Evolutionary conservation across 2,888 invertebrate genomes (phyloP).

Genomic region (Philonicus albiceps): DNA sequence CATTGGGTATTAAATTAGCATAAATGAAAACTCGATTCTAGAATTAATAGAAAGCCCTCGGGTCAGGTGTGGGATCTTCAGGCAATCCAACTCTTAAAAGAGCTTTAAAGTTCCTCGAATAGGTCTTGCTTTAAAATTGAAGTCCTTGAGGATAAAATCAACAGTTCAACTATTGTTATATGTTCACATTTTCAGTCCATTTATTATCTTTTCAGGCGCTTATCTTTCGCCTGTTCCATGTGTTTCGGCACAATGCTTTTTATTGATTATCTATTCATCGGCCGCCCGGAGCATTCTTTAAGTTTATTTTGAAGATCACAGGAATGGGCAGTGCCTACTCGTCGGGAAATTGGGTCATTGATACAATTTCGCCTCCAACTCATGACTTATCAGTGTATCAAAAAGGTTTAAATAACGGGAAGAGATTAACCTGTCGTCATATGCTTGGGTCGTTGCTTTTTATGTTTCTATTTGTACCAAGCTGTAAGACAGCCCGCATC

Average conservation of each 20-base stretch:
- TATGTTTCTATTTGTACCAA: constrained; percentile 32
- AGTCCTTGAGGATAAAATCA: background rate
- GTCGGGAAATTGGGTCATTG: constrained; percentile 10
- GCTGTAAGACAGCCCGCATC: constrained; percentile 26
- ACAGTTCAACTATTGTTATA: background rate
- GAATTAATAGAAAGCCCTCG: background rate
- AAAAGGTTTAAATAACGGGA: constrained; percentile 3
- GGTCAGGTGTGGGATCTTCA: background rate
- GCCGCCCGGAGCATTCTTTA: constrained; percentile 1
- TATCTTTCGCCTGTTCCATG: background rate
- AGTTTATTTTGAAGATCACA: background rate
- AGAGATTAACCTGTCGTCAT: constrained; percentile 34
- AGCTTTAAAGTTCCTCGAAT: background rate
- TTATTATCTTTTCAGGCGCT: background rate
- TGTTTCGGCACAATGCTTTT: background rate
- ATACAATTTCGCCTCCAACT: constrained; percentile 27
- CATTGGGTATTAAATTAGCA: background rate
- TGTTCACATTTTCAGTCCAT: background rate
- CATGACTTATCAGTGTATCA: constrained; percentile 40
- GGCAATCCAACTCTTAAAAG: background rate
- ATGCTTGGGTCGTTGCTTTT: constrained; percentile 31
- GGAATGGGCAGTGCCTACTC: background rate
- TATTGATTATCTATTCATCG: background rate
- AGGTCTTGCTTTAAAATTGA: background rate
- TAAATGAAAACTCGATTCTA: background rate